These are phyloP conservation scores for Burhinus oedicnemus DNA, from an alignment of 2,113 vertebrate species.

Conservation along the genomic window DNA sequence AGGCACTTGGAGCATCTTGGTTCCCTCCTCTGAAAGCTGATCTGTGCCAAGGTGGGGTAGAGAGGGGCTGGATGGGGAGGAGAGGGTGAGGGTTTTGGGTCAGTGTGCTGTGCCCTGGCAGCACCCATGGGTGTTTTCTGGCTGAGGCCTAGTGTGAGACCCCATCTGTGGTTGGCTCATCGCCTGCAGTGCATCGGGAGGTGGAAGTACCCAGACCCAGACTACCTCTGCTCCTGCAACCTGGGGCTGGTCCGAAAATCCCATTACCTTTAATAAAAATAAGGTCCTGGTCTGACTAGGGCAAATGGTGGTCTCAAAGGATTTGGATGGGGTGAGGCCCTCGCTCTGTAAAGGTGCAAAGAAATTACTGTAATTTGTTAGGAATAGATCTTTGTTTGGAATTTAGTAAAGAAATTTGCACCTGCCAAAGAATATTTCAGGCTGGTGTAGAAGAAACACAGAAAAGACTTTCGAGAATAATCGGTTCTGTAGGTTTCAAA, in stretches of 20 bases:
- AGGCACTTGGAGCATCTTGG: background rate
- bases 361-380: background rate
- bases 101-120: background rate
- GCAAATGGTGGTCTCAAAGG: background rate
- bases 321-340: background rate
- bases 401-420: background rate
- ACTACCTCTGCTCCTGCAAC: background rate
- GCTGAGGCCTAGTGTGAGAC: background rate
- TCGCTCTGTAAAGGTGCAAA: background rate
- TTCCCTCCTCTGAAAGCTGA: too few relatives aligned
- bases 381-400: background rate
- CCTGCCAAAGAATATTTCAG: background rate
- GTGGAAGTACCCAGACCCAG: background rate
- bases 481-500: background rate
- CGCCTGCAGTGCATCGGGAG: background rate
- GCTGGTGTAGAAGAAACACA: background rate
- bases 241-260: background rate
- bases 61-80: background rate
- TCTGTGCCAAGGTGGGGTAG: fast-evolving
- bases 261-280: background rate
- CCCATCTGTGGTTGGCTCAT: fast-evolving
- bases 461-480: background rate
- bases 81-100: background rate
- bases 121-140: background rate
- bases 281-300: background rate